phyloP scores from a whole-genome alignment of 2,113 vertebrate species.

The Ammospiza caudacuta region DNA sequence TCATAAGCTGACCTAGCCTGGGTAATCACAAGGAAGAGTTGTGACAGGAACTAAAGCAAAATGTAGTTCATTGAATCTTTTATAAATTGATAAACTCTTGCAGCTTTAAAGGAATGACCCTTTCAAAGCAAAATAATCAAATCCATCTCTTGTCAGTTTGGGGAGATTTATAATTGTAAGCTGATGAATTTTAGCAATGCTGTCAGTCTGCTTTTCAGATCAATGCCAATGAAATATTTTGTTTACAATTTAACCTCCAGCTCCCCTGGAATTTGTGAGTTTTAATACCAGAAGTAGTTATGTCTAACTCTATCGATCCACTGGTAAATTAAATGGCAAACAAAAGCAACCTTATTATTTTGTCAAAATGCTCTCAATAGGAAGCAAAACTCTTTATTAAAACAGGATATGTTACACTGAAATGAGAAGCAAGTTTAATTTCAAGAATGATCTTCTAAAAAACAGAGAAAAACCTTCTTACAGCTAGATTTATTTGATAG shows the following conservation, averaged over 20 bases:
- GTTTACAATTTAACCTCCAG: conserved; percentile 62
- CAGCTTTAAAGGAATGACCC: conserved; percentile 18
- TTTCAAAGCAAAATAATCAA: conserved; percentile 63
- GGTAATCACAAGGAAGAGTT: background rate
- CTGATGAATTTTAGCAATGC: conserved; percentile 46
- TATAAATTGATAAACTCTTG: conserved; percentile 47
- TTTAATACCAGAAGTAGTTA: conserved; percentile 52
- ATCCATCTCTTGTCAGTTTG: conserved; percentile 50
- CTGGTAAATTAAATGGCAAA: conserved; percentile 61
- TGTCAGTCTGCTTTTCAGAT: conserved; percentile 59
- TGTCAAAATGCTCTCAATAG: conserved; percentile 37
- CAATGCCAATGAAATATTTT: conserved; percentile 70
- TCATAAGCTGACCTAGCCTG: conserved; percentile 24
- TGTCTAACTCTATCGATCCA: conserved; percentile 48
- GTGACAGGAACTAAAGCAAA: conserved; percentile 16
- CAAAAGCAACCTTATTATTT: conserved; percentile 23
- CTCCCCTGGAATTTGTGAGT: conserved; percentile 45
- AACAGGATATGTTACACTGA: background rate
- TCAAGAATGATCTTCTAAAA: background rate
- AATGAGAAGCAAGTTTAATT: conserved; percentile 48
- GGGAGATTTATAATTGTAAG: conserved; percentile 47
- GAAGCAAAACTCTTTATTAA: conserved; percentile 17
- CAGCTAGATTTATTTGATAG: conserved; percentile 9
- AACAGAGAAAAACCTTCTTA: background rate
- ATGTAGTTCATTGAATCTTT: conserved; percentile 29